Conservation (phyloP, 2,113 vertebrate genomes). For the Leptodactylus fuscus region DNA sequence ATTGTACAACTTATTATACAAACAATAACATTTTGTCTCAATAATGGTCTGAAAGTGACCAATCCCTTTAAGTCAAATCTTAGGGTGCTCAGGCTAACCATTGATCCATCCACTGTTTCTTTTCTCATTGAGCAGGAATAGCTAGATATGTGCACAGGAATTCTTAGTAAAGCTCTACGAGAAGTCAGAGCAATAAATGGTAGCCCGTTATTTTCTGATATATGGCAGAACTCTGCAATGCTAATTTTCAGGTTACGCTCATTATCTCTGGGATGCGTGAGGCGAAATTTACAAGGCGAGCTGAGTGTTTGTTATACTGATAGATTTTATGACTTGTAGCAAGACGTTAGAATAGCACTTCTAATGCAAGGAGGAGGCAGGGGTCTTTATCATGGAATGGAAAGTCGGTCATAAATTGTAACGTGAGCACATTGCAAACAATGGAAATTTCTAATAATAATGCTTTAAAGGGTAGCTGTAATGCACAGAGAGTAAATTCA, state of each 20-base stretch:
- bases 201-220: conserved; percentile 6
- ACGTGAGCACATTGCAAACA: conserved; percentile 7
- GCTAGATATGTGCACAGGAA: background rate
- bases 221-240: background rate
- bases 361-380: background rate
- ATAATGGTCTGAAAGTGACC: too few species aligned
- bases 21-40: too few species aligned
- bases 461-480: background rate
- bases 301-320: conserved; percentile 14
- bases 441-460: background rate
- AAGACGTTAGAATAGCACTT: background rate
- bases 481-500: background rate
- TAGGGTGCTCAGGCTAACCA: too few species aligned
- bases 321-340: conserved; percentile 43
- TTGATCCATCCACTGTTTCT: too few species aligned
- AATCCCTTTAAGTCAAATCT: too few species aligned
- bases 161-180: background rate
- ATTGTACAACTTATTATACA: too few species aligned
- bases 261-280: conserved; percentile 19
- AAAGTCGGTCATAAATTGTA: conserved; percentile 10
- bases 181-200: background rate
- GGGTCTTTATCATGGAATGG: background rate
- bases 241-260: conserved; percentile 31
- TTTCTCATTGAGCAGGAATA: too few species aligned
- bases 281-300: background rate